Evolutionary conservation across 2,888 invertebrate genomes (phyloP), one percentile per base, ranked within the genome.

Genomic region (Noctua comes): DNA sequence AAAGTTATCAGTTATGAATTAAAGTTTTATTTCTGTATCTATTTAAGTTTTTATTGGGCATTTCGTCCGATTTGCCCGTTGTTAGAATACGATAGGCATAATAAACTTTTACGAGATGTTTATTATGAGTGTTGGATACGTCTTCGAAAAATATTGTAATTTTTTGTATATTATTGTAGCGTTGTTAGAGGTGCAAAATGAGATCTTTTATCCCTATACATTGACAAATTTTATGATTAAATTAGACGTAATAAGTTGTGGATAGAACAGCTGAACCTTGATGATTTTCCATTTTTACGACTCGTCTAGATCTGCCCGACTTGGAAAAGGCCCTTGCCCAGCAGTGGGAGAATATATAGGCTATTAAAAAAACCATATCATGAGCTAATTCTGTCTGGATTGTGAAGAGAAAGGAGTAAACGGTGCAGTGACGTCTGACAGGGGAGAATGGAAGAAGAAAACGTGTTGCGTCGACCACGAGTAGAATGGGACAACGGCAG

Each of bases 1-100:
- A 80, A 62, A 68, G 11, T 24, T 18, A 68, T 51, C 1, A 21
- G 5, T n/a, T 66, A 16, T 31, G 31, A 54, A 64, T 68, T 43
- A 43, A 54, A 68, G 2, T 36, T 66, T 73, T 70, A 59, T 76
- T 51, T 40, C 7, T 21, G 10, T n/a, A n/a, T 5, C 5, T 46
- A 16, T 11, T 36, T 46, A 54, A 57, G n/a, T 71, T 71, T 82
- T 82, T 82, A 78, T 62, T 46, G 8, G 8, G n/a, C 8, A 36
- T 62, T 54, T 62, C 31, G 73, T 48, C 74, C 84, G 71, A 68
- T 36, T 79, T 48, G 79, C 43, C 68, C 64, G 43, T 18, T 54
- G 24, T 68, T 4, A 68, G 68, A 71, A 64, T 31, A 48, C 21
- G 70, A 68, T 57, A 59, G 27, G 36, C 71, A 16, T 51, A 64